Base-by-base conservation (phyloP, 2,888 invertebrate species). In the Dynastes hyllus region DNA sequence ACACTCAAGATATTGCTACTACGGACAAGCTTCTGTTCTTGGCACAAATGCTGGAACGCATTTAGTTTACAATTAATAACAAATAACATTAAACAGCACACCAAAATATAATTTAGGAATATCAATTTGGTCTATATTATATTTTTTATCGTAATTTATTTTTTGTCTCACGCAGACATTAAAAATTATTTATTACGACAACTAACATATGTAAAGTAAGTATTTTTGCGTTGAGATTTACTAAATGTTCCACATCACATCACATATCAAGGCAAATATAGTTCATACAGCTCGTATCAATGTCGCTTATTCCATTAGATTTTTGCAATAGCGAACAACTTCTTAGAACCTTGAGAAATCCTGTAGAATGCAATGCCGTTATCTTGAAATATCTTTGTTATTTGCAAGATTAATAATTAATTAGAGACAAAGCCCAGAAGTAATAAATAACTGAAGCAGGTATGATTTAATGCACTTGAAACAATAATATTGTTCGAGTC, bases 341-440 rank as follows among this genome's bases (percentile, higher is more conserved):
- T 69, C 53, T 53, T 22, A 9, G 8, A 69, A 69, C 69, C 69
- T 69, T 69, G 69, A 69, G 55, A 61, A 27, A 50, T 50, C 27
- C 45, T 50, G 69, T 69, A 69, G 69, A 69, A 69, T 69, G 69
- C 50, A 69, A 69, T 50, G 50, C 45, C 69, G 66, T 66, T 66
- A 66, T 66, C 16, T 53, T 16, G 16, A 40, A 69, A n/a, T 45
- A 51, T 50, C 45, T 22, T 27, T 69, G 61, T 27, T 61, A 61
- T 45, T 45, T 11, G 45, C 45, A 8, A 45, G 45, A 45, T 45
- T 45, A 45, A 45, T 45, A 45, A 45, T 45, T 45, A 45, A 45
- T 45, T 8, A 45, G 11, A 45, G 11, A 45, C 45, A 45, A 11
- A 45, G 8, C 45, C 45, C 45, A 45, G 45, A 45, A 11, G 45